Evolutionary conservation across 92 coral and sea anemone species (phyloP), one percentile per base, ranked within the genome.

Genomic region (Bergia puertoricense): DNA sequence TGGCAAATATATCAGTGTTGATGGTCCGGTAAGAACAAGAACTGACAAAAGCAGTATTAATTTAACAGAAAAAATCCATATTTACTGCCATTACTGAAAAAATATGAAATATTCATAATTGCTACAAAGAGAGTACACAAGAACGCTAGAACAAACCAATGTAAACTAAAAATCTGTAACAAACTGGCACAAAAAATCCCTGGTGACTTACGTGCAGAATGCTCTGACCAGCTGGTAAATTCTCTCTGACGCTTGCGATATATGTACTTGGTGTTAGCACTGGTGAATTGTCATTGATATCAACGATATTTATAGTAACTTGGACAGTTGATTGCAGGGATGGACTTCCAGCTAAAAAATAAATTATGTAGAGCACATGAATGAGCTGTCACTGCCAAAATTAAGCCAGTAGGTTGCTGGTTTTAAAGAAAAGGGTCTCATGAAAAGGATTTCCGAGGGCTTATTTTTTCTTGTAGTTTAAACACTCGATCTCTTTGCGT

Each of bases 261-360:
- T 91, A 92, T 44, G 94, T 90, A 75, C 92, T 93, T 68, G 96
- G 86, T 23, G 93, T 94, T 39, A 94, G 90, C 41, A 92, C 88
- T 9, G 99, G 99, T 43, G 92, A 85, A 75, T 96, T 96, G 93
- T 96, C 99, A 82, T 96, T 96, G 80, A 96, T 81, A 88, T 96
- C 99, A 66, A 57, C 94, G 48, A 96, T 91, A 82, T 93, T 91
- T 79, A 96, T 90, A 15, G 98, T 96, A 81, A 96, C 98, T 85
- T 95, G 96, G 36, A 93, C 99, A 11, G 95, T 92, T 42, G 95
- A 89, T 72, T 92, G 98, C 8, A 92, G 74, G 5, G 96, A 81
- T 44, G 96, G 98, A 30, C 82, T 75, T 4, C 99, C 99, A 8
- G 91, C 99, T 96, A 79, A 1, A 8, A 82, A 44, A n/a, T 81